Conservation (phyloP, 2,113 vertebrate genomes). For the Gavialis gangeticus region DNA sequence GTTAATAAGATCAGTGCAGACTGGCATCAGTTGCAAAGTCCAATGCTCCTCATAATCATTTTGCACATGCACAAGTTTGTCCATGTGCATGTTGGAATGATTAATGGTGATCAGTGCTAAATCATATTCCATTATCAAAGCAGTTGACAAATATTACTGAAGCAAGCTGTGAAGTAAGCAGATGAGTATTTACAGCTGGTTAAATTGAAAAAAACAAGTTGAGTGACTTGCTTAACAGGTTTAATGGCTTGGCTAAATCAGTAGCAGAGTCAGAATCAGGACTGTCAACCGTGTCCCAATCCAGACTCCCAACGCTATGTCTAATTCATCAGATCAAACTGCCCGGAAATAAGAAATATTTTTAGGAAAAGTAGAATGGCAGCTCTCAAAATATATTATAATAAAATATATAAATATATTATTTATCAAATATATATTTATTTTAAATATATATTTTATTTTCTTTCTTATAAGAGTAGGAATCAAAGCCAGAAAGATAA, state of each 20-base stretch:
- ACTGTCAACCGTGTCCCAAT: too few relatives aligned
- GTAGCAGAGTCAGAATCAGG: not conserved
- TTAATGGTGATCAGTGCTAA: not conserved
- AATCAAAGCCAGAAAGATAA: not conserved
- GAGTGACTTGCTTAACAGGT: not conserved
- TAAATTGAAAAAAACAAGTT: not conserved
- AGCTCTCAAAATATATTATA: too few relatives aligned
- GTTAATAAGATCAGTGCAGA: not conserved
- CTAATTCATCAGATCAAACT: not conserved
- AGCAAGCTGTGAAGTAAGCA: not conserved
- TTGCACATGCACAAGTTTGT: not conserved
- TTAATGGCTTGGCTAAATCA: not conserved
- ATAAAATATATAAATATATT: too few relatives aligned
- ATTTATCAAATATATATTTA: too few relatives aligned
- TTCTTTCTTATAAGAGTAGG: not conserved
- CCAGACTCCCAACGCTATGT: not conserved
- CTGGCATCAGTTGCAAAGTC: not conserved
- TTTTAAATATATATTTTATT: not conserved
- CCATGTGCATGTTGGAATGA: not conserved
- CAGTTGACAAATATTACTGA: not conserved
- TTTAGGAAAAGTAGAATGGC: not conserved
- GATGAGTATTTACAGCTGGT: not conserved
- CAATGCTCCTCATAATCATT: not conserved
- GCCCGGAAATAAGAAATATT: not conserved
- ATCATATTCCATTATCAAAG: conserved; percentile 8